A percentile compares a stretch with the other conserved stretches of the same genome.
phyloP scores from a whole-genome alignment of 2,888 invertebrate genomes.

The Nomada fabriciana region DNA sequence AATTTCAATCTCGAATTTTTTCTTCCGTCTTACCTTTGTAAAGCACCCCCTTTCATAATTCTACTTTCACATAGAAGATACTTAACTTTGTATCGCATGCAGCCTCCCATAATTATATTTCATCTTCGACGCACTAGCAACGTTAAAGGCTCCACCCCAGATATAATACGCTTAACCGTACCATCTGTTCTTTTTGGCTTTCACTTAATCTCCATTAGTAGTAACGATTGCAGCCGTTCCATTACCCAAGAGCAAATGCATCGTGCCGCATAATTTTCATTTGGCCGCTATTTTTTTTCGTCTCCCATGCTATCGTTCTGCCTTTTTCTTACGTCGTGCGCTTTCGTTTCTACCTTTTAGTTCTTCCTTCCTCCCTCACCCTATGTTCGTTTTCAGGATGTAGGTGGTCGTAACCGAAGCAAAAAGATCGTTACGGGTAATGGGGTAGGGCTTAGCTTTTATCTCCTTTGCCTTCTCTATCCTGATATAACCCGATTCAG shows the following conservation, averaged over 20 bases:
- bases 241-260: slow-evolving; percentile 25
- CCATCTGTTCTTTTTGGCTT: slow-evolving; percentile 8
- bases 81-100: too few species aligned
- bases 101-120: background rate
- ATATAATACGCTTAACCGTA: background rate
- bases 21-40: background rate
- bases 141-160: slow-evolving; percentile 5
- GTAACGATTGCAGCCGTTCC: slow-evolving; percentile 8
- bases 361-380: background rate
- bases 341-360: slow-evolving; percentile 3
- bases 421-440: slow-evolving; percentile 72
- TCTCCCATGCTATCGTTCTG: background rate
- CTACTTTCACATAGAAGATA: background rate
- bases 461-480: slow-evolving; percentile 46
- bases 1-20: background rate
- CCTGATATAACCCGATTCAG: slow-evolving; percentile 51
- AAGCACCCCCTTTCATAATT: background rate
- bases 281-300: background rate
- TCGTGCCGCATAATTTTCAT: slow-evolving; percentile 37
- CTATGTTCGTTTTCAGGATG: slow-evolving; percentile 44
- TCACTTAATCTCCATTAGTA: slow-evolving; percentile 34
- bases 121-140: background rate
- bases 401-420: slow-evolving; percentile 51
- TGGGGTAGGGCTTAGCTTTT: slow-evolving; percentile 62
- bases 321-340: background rate